Percentiles rank a stretch among this genome's conserved stretches.
phyloP scores from a whole-genome alignment of 2,888 invertebrate genomes.

The Lamellibrachia columna region DNA sequence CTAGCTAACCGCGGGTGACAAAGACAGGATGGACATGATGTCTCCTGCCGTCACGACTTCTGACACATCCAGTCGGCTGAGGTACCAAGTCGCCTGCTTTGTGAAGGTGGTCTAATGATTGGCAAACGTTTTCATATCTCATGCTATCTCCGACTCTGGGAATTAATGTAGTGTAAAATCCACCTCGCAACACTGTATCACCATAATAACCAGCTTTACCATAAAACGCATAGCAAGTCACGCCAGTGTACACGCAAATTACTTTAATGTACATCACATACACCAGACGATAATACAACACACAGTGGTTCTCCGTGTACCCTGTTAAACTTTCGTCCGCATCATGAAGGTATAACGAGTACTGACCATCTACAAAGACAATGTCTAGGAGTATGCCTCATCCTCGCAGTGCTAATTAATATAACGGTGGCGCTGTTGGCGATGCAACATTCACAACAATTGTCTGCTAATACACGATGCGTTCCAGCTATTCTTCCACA shows the following conservation, averaged over 20 bases:
- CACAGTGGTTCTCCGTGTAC: background rate
- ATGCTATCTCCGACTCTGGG: background rate
- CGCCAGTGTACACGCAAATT: background rate
- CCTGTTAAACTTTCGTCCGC: background rate
- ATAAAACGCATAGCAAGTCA: background rate
- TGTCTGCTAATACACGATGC: background rate
- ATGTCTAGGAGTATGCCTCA: background rate
- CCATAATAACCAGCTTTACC: background rate
- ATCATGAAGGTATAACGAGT: background rate
- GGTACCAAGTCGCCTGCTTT: background rate
- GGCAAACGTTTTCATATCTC: background rate
- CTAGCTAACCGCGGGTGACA: background rate
- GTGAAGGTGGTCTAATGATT: background rate
- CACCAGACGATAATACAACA: background rate
- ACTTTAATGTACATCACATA: background rate
- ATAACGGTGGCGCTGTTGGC: background rate
- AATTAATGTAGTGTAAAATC: background rate
- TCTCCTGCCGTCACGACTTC: background rate
- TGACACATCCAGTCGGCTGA: background rate
- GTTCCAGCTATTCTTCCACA: background rate
- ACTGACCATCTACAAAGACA: background rate
- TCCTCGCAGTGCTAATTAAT: background rate
- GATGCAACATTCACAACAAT: background rate
- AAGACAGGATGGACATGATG: background rate
- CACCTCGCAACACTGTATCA: too few species aligned